These are phyloP conservation scores for Diplodus puntazzo DNA, from an alignment of 2,797 vertebrate genomes.

Conservation along the genomic window DNA sequence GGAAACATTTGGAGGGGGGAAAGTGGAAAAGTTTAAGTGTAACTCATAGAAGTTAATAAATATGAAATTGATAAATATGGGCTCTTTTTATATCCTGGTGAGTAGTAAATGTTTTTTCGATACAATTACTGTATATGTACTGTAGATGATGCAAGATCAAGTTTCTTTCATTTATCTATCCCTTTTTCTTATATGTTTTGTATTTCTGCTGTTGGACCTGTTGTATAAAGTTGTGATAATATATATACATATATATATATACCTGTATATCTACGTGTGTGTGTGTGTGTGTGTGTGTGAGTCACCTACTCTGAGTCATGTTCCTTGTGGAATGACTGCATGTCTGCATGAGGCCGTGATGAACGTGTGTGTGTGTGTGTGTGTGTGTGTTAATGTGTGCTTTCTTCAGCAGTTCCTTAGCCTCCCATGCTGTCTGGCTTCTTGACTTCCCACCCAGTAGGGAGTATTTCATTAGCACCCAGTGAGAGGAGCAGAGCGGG, in stretches of 20 bases:
- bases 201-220: not conserved
- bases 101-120: too few relatives aligned
- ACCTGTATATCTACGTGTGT: too few relatives aligned
- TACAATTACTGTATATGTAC: too few relatives aligned
- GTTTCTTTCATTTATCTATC: too few relatives aligned
- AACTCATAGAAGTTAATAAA: not conserved
- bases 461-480: conserved; percentile 63
- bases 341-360: not conserved
- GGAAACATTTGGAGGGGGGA: too few relatives aligned
- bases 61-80: not conserved
- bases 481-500: conserved; percentile 30
- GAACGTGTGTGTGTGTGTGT: not conserved
- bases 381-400: not conserved
- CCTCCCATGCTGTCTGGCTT: conserved; percentile 13
- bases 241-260: too few relatives aligned
- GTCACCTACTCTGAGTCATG: not conserved
- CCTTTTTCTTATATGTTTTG: too few relatives aligned
- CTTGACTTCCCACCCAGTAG: conserved; percentile 41
- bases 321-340: not conserved
- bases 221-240: too few relatives aligned
- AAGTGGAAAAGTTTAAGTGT: not conserved
- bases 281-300: too few relatives aligned
- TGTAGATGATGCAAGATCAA: too few relatives aligned
- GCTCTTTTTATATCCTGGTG: too few relatives aligned
- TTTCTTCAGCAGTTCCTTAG: conserved; percentile 3